phyloP scores from a whole-genome alignment of 2,113 vertebrate species.

The Seriola quinqueradiata region DNA sequence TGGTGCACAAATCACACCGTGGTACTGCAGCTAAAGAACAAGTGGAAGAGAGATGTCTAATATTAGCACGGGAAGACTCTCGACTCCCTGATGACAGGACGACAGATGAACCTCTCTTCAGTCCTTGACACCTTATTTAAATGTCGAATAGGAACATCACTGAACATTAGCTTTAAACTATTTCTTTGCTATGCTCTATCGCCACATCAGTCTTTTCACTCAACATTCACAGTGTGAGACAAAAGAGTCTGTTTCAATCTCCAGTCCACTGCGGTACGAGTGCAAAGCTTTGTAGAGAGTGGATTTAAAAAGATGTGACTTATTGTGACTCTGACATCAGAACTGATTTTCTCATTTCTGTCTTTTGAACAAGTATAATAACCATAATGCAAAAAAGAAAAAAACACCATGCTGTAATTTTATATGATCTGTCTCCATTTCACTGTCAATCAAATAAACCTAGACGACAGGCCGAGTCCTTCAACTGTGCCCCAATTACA shows the following conservation, averaged over 20 bases:
- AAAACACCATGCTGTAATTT: neutral
- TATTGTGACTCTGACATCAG: slow-evolving; percentile 12
- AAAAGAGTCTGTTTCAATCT: slow-evolving; percentile 46
- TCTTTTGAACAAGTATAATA: slow-evolving; percentile 11
- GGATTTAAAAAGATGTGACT: slow-evolving; percentile 15
- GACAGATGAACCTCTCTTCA: slow-evolving; percentile 68
- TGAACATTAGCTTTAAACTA: slow-evolving; percentile 67
- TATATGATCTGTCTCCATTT: neutral
- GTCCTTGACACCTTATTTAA: slow-evolving; percentile 74
- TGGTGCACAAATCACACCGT: slow-evolving; percentile 6
- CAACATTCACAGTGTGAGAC: slow-evolving; percentile 38
- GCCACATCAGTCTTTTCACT: slow-evolving; percentile 60
- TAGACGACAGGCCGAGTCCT: neutral
- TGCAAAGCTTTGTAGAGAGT: neutral
- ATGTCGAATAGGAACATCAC: slow-evolving; percentile 67
- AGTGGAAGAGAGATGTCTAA: slow-evolving; percentile 43
- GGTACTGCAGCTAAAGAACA: slow-evolving; percentile 11
- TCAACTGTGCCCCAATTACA: slow-evolving; percentile 36
- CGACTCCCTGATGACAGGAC: slow-evolving; percentile 57
- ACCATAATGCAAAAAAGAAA: neutral
- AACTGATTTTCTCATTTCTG: neutral
- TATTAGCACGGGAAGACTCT: slow-evolving; percentile 46
- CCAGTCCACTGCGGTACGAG: neutral
- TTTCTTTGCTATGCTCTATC: slow-evolving; percentile 42
- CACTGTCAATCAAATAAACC: slow-evolving; percentile 24